phyloP scores from a whole-genome alignment of 35 echinoderm and acorn worm species.

The Heliocidaris tuberculata region DNA sequence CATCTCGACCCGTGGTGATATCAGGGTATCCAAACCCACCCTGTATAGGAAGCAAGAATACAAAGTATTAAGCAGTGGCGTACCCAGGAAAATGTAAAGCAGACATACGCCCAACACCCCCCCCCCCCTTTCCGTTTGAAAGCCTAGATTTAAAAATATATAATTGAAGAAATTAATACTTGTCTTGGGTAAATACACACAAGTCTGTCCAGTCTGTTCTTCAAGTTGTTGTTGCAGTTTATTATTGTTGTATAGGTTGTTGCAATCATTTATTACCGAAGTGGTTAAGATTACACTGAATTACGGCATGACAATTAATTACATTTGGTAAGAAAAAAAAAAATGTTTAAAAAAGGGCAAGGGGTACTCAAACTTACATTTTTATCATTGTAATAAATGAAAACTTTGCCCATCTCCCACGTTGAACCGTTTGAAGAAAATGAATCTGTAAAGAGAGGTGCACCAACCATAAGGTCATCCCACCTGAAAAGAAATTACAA shows the following conservation, averaged over 20 bases:
- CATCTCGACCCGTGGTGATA: constrained; percentile 19
- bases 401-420: constrained; percentile 38
- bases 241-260: too few species aligned
- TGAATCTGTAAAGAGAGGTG: neutral
- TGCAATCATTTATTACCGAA: too few species aligned
- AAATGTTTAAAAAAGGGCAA: neutral
- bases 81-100: neutral
- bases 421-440: neutral
- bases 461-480: constrained; percentile 16
- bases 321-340: too few species aligned
- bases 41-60: neutral
- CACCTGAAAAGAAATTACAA: neutral
- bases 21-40: constrained; percentile 29
- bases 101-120: too few species aligned
- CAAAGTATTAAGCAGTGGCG: neutral
- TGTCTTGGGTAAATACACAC: too few species aligned
- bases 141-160: too few species aligned
- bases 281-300: too few species aligned
- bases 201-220: too few species aligned
- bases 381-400: constrained; percentile 40
- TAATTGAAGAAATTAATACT: too few species aligned
- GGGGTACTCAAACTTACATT: neutral
- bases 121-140: too few species aligned
- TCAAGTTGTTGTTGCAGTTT: too few species aligned
- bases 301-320: too few species aligned